These are phyloP conservation scores for Megaceryle torquata DNA, from an alignment of 2,113 vertebrate genomes.

Conservation along the genomic window DNA sequence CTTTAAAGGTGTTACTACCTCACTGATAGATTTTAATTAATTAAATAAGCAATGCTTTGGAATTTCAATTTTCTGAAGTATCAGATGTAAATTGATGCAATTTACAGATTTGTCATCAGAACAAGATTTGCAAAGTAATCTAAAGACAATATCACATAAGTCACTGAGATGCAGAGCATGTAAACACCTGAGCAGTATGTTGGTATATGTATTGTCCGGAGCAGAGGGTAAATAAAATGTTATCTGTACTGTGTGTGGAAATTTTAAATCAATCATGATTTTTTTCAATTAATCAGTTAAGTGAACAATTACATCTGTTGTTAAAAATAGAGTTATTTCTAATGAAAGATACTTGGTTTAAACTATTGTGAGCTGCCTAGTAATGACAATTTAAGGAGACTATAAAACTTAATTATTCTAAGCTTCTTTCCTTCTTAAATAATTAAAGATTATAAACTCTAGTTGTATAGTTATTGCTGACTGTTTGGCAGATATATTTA, in stretches of 20 bases:
- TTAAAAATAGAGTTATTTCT: neutral
- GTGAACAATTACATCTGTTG: neutral
- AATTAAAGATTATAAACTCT: conserved; percentile 52
- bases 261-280: neutral
- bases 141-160: neutral
- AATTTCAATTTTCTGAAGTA: neutral
- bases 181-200: neutral
- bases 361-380: neutral
- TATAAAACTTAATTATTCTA: conserved; percentile 48
- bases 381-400: conserved; percentile 1
- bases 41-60: neutral
- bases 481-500: conserved; percentile 45
- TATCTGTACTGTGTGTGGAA: neutral
- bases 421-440: conserved; percentile 49
- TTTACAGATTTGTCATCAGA: neutral
- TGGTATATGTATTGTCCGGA: neutral
- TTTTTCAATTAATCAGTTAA: neutral
- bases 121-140: neutral
- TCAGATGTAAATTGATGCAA: neutral
- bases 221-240: neutral
- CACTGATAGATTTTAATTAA: neutral
- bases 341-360: neutral
- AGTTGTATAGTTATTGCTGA: conserved; percentile 7
- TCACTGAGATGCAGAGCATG: neutral
- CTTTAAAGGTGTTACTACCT: neutral